Conservation (phyloP, 2,888 invertebrate genomes). For the Tachina lurida region DNA sequence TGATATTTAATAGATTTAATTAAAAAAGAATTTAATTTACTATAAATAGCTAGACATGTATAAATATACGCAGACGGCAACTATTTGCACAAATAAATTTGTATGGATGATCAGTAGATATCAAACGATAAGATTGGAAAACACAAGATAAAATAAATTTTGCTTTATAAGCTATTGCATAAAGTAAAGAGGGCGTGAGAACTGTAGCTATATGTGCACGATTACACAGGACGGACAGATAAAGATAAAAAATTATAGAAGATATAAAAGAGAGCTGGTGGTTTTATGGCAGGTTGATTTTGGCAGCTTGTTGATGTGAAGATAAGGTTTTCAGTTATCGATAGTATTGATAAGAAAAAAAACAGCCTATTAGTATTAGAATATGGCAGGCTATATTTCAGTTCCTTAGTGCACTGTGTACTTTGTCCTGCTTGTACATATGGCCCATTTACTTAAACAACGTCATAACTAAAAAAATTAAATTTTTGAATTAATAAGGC, state of each 20-base stretch:
- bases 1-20: constrained; percentile 10
- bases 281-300: not conserved
- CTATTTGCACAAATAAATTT: not conserved
- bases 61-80: not conserved
- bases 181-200: constrained; percentile 31
- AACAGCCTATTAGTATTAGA: no score
- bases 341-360: not conserved
- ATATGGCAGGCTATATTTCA: no score
- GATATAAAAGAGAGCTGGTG: not conserved
- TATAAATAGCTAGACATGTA: constrained; percentile 4
- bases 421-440: no score
- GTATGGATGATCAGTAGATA: constrained; percentile 51
- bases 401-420: no score
- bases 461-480: no score
- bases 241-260: not conserved
- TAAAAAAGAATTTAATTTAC: constrained; percentile 29
- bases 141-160: constrained; percentile 27
- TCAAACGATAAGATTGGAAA: constrained; percentile 62
- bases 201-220: not conserved
- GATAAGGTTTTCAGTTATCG: not conserved
- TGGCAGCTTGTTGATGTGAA: not conserved
- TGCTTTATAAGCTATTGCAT: not conserved
- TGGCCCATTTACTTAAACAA: no score
- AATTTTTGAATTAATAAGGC: no score
- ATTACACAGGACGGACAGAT: not conserved